Conservation (phyloP, 1,140 invertebrate species). For the Amyelois transitella region DNA sequence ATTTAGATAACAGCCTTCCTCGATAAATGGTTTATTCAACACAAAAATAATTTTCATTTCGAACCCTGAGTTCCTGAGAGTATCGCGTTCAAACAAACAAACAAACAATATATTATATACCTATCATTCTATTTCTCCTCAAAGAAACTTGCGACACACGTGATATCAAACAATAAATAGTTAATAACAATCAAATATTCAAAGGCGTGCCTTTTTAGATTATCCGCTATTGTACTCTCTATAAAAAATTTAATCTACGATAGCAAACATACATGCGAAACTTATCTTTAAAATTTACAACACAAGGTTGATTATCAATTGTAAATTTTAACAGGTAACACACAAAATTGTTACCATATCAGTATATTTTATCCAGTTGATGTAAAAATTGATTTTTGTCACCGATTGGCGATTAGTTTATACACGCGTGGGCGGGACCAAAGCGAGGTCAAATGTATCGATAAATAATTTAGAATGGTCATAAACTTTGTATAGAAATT, state of each 20-base stretch:
- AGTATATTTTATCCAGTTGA: slow-evolving; percentile 7
- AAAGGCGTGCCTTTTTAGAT: slow-evolving; percentile 1
- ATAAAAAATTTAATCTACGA: not conserved
- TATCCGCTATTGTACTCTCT: not conserved
- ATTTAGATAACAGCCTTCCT: too few species aligned
- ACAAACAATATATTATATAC: too few species aligned
- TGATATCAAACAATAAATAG: not conserved
- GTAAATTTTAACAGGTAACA: not conserved
- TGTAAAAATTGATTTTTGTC: slow-evolving; percentile 37
- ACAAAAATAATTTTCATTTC: too few species aligned
- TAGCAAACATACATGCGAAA: not conserved
- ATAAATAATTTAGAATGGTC: slow-evolving; percentile 30
- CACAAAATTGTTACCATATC: slow-evolving; percentile 7
- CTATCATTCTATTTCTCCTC: not conserved
- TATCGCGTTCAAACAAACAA: too few species aligned
- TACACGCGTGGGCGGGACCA: slow-evolving; percentile 17
- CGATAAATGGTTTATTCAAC: too few species aligned
- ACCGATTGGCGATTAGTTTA: slow-evolving; percentile 14
- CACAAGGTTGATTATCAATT: not conserved
- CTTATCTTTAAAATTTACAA: not conserved
- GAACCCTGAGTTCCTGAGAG: too few species aligned
- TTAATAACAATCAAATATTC: slow-evolving; percentile 2
- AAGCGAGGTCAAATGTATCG: slow-evolving; percentile 19
- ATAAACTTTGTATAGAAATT: slow-evolving; percentile 10
- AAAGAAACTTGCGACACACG: not conserved